These are phyloP conservation scores for Mycteria americana DNA, from an alignment of 2,797 vertebrate species.

Conservation along the genomic window DNA sequence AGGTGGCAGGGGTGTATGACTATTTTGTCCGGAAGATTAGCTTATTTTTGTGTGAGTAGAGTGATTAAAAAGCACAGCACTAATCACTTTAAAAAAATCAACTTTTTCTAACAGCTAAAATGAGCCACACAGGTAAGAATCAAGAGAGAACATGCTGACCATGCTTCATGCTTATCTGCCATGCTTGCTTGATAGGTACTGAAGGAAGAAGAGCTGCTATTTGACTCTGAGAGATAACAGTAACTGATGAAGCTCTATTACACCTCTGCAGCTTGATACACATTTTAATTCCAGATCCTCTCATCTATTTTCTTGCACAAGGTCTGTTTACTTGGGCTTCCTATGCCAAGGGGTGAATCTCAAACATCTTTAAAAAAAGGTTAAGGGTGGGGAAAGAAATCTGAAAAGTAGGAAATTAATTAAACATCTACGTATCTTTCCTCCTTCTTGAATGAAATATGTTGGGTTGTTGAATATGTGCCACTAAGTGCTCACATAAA, in stretches of 20 bases:
- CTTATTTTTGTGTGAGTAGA: neutral
- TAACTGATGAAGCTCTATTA: neutral
- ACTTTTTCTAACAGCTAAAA: neutral
- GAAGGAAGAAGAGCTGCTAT: neutral
- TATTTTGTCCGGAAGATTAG: neutral
- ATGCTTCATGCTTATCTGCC: neutral
- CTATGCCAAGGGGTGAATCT: neutral
- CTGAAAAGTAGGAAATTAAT: neutral
- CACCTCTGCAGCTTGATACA: neutral
- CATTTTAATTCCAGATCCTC: neutral
- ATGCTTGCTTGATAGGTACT: neutral
- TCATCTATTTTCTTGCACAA: neutral
- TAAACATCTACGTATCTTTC: fast-evolving
- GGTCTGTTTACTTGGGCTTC: neutral
- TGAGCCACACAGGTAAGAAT: neutral
- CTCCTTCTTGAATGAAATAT: neutral
- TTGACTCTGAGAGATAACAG: neutral
- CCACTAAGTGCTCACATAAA: neutral
- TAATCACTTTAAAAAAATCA: neutral
- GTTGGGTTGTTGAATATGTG: neutral
- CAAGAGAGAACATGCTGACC: neutral
- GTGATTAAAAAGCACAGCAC: neutral
- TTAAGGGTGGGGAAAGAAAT: neutral
- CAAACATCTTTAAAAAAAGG: neutral
- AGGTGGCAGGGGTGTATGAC: neutral